Conservation (phyloP, 2,888 invertebrate species). For the Coronaproctus castanopsis region DNA sequence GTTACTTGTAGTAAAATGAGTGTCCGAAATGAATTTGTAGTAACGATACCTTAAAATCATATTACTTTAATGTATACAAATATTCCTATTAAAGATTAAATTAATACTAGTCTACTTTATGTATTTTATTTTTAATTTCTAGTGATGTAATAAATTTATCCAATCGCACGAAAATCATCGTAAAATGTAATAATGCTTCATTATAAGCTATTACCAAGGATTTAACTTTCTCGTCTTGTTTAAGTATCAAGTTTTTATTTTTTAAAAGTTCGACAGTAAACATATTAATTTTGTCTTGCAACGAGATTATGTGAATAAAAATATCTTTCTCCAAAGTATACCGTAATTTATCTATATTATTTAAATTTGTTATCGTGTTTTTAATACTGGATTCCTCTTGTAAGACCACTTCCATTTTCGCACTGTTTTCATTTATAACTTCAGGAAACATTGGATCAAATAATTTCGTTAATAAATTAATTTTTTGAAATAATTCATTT, state of each 20-base stretch:
- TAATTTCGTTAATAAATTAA: conserved; percentile 3
- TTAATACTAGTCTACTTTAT: background rate
- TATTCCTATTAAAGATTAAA: background rate
- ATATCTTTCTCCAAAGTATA: background rate
- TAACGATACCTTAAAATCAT: too few relatives aligned
- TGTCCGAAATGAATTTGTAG: too few relatives aligned
- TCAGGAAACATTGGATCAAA: conserved; percentile 3
- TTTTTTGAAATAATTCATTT: conserved; percentile 5
- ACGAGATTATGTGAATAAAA: background rate
- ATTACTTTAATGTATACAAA: too few relatives aligned
- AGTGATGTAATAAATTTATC: background rate
- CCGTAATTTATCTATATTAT: background rate
- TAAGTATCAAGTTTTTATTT: background rate
- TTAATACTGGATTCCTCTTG: background rate
- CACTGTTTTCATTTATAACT: background rate
- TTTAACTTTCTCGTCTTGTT: background rate
- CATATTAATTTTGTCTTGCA: background rate
- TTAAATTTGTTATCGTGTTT: background rate
- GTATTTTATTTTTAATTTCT: background rate
- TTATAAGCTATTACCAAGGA: background rate
- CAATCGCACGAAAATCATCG: background rate
- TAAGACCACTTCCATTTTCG: background rate
- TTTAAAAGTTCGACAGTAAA: background rate
- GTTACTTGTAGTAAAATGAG: too few relatives aligned
- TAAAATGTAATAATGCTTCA: background rate